Evolutionary conservation across 2,797 vertebrate genomes (phyloP).

Genomic region (Pterois miles): DNA sequence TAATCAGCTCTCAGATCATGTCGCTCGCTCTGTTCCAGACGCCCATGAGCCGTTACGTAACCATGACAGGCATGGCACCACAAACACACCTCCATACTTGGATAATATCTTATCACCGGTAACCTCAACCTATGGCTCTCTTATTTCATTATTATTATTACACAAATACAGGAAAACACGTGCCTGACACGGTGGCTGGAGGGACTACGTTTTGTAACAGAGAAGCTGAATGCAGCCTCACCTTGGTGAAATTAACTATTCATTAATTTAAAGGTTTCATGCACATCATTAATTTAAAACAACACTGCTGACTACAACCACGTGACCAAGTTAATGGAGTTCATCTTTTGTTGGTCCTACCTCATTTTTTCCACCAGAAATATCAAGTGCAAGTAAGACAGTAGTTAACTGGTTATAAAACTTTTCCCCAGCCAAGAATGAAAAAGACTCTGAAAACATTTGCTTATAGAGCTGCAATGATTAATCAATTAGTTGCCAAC

Average conservation of each 20-base stretch:
- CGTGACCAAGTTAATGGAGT: not conserved
- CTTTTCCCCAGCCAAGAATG: not conserved
- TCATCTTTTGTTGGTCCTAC: not conserved
- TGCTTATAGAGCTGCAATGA: not conserved
- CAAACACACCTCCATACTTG: not conserved
- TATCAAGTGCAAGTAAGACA: not conserved
- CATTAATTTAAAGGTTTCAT: not conserved
- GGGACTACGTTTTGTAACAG: not conserved
- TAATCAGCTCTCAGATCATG: slow-evolving; percentile 51
- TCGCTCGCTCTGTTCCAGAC: slow-evolving; percentile 5
- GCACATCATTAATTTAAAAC: not conserved
- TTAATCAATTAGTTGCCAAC: no score
- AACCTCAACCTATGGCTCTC: not conserved
- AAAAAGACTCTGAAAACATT: not conserved
- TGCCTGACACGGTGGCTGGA: not conserved
- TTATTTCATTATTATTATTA: not conserved
- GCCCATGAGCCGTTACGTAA: slow-evolving; percentile 42
- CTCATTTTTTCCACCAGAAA: not conserved
- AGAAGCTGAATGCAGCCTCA: not conserved
- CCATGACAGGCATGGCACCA: slow-evolving; percentile 51
- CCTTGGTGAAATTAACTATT: not conserved
- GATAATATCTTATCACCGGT: not conserved
- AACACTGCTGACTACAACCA: not conserved
- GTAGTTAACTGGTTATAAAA: not conserved
- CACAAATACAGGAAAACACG: not conserved